Evolutionary conservation across 2,797 vertebrate genomes (phyloP).

Genomic region (Streptopelia turtur): DNA sequence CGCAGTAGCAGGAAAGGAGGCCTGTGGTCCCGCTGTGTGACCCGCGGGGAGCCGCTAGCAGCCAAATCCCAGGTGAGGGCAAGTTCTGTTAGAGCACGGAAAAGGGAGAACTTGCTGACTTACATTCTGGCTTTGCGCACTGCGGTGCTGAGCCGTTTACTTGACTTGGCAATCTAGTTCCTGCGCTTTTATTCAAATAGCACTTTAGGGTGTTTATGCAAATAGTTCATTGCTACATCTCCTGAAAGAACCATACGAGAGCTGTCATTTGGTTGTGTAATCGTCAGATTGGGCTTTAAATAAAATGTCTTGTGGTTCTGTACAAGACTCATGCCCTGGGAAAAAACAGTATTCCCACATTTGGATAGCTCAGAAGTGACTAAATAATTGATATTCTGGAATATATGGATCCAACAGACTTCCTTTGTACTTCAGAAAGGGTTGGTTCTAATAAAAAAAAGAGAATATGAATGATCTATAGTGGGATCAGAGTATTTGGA

Average conservation of each 20-base stretch:
- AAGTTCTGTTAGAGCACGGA: neutral
- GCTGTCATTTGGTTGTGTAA: conserved; percentile 11
- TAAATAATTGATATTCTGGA: neutral
- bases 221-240: conserved; percentile 21
- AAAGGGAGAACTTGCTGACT: conserved; percentile 43
- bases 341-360: neutral
- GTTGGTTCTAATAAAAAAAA: neutral
- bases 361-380: neutral
- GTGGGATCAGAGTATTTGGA: neutral
- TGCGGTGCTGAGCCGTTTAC: conserved; percentile 26
- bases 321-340: neutral
- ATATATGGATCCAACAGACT: neutral
- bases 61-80: neutral
- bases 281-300: neutral
- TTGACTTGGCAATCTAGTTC: conserved; percentile 12
- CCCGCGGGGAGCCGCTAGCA: neutral
- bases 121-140: conserved; percentile 6
- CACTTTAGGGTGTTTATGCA: conserved; percentile 43
- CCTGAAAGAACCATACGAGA: neutral
- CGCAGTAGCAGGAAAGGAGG: neutral
- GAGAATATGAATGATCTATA: neutral
- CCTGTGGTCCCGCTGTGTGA: neutral
- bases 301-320: neutral
- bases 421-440: neutral
- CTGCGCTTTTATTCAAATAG: neutral